Conservation (phyloP, 2,888 invertebrate species). For the Caenorhabditis sp. region DNA sequence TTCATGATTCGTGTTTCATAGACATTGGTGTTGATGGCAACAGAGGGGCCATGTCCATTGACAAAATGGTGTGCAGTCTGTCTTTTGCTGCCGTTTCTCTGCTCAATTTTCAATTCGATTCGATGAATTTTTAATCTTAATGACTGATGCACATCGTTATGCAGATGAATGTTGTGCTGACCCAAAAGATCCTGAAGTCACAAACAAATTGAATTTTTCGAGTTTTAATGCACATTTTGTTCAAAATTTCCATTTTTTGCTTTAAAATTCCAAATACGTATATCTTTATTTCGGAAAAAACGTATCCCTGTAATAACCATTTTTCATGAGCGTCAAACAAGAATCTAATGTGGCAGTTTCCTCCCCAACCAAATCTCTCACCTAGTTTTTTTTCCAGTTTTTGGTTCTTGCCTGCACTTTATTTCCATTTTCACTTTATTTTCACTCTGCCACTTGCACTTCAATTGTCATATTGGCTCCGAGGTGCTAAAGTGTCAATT, state of each 20-base stretch:
- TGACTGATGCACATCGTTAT: slow-evolving; percentile 1
- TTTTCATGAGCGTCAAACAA: slow-evolving; percentile 46
- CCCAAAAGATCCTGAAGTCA: not conserved
- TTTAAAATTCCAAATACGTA: too few relatives aligned
- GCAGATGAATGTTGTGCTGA: not conserved
- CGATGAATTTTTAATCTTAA: slow-evolving; percentile 31
- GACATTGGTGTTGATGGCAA: not conserved
- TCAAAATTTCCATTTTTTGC: too few relatives aligned
- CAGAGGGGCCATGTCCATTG: too few relatives aligned
- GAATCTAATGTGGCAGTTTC: slow-evolving; percentile 19
- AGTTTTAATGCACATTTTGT: too few relatives aligned
- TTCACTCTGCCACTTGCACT: not conserved
- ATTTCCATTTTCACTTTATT: slow-evolving; percentile 1
- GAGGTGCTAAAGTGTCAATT: slow-evolving; percentile 12
- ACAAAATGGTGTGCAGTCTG: not conserved
- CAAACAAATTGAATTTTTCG: not conserved
- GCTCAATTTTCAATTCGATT: not conserved
- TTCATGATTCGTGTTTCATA: slow-evolving; percentile 29
- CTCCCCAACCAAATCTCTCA: too few relatives aligned
- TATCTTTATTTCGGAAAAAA: too few relatives aligned
- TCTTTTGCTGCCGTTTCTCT: not conserved
- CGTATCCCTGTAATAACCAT: slow-evolving; percentile 54
- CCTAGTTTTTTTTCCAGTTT: slow-evolving; percentile 19
- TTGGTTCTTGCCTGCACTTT: slow-evolving; percentile 21
- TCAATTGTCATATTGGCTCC: not conserved